Percentiles rank a stretch among this genome's conserved stretches.
These are phyloP conservation scores for Drosophila albomicans DNA, from an alignment of 1,140 invertebrate species.

Conservation along the genomic window DNA sequence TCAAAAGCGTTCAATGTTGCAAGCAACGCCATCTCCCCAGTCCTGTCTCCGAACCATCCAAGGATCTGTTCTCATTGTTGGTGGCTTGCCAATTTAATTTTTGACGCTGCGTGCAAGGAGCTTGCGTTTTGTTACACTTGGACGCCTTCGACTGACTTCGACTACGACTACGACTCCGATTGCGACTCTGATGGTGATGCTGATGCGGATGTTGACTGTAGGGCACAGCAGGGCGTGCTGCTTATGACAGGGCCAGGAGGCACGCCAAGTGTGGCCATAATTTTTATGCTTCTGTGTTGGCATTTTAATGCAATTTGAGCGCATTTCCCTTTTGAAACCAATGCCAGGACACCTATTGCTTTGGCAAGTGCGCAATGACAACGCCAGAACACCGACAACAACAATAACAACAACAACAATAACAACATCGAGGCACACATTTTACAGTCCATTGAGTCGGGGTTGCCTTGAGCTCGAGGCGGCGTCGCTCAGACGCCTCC, in stretches of 20 bases:
- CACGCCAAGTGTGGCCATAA: constrained; percentile 78
- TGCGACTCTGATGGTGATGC: neutral
- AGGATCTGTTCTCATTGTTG: constrained; percentile 57
- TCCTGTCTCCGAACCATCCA: neutral
- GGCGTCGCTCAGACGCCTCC: constrained; percentile 66
- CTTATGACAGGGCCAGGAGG: constrained; percentile 68
- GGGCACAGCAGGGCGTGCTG: constrained; percentile 77
- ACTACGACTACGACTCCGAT: constrained; percentile 44
- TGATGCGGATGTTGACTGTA: constrained; percentile 8
- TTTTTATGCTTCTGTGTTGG: constrained; percentile 82
- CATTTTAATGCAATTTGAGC: constrained; percentile 82
- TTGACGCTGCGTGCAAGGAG: constrained; percentile 74
- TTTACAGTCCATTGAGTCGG: constrained; percentile 79
- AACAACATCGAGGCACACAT: constrained; percentile 65
- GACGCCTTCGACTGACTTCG: constrained; percentile 75
- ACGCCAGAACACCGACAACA: constrained; percentile 41
- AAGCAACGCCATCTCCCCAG: constrained; percentile 30
- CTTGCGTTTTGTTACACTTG: constrained; percentile 79
- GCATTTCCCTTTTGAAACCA: constrained; percentile 83
- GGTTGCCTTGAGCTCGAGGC: constrained; percentile 25
- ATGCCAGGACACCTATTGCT: constrained; percentile 83
- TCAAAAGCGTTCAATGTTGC: constrained; percentile 82
- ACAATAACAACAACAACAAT: constrained; percentile 34
- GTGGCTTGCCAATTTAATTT: constrained; percentile 84
- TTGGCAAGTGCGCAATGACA: constrained; percentile 71